Conservation (phyloP, 2,797 vertebrate species). For the Urophycis tenuis region DNA sequence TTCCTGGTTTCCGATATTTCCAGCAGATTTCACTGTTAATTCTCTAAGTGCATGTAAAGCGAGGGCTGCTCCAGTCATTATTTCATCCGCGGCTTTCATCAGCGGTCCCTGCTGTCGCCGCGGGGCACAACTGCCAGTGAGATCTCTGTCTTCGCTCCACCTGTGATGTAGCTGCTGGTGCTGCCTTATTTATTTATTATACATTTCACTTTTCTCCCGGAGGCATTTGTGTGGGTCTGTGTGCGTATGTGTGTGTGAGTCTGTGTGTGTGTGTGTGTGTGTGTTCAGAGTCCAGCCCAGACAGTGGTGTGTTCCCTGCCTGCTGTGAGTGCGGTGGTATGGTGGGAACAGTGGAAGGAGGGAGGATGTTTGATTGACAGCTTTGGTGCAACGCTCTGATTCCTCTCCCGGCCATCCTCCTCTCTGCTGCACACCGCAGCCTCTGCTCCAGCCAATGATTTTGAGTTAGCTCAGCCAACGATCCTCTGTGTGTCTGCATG, state of each 20-base stretch:
- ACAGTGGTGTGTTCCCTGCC: slow-evolving; percentile 41
- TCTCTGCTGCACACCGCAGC: slow-evolving; percentile 60
- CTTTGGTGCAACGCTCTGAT: slow-evolving; percentile 52
- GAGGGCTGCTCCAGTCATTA: not conserved
- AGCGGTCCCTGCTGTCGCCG: not conserved
- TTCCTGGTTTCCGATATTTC: not conserved
- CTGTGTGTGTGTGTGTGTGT: slow-evolving; percentile 16
- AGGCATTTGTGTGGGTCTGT: not conserved
- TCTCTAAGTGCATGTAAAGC: not conserved
- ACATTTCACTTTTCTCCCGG: too few species aligned
- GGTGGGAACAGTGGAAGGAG: not conserved
- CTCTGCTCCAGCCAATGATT: slow-evolving; percentile 59
- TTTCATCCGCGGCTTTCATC: not conserved
- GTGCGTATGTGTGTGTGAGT: not conserved
- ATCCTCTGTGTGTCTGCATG: slow-evolving; percentile 34
- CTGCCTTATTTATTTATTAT: too few species aligned
- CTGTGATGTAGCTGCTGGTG: not conserved
- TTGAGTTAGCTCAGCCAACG: slow-evolving; percentile 51
- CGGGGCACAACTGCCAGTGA: not conserved
- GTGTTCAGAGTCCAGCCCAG: slow-evolving; percentile 12
- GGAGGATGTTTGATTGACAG: slow-evolving; percentile 55
- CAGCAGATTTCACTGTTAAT: not conserved
- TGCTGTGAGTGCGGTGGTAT: not conserved
- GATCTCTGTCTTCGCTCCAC: slow-evolving; percentile 3
- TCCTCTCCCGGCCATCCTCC: slow-evolving; percentile 52